A percentile compares a stretch with the other conserved stretches of the same genome.
phyloP scores from a whole-genome alignment of 2,888 invertebrate species.

The Pyrocoelia pectoralis region DNA sequence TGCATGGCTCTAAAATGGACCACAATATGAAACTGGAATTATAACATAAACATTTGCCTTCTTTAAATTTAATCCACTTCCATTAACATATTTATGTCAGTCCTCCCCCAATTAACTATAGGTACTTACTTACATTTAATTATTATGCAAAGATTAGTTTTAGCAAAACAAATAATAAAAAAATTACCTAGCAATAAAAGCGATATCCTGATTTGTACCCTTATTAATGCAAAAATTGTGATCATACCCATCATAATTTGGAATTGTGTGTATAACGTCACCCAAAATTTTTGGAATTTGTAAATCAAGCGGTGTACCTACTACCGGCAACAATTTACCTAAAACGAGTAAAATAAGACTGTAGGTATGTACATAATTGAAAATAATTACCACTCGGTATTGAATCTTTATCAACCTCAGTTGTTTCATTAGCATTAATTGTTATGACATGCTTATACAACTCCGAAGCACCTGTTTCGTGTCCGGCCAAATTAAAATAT shows the following conservation, averaged over 20 bases:
- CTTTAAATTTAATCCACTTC: too few species aligned
- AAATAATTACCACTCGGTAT: slow-evolving; percentile 72
- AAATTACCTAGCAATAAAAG: slow-evolving; percentile 69
- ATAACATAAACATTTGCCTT: too few species aligned
- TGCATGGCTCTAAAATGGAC: slow-evolving; percentile 66
- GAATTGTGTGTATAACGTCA: slow-evolving; percentile 71
- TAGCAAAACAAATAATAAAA: slow-evolving; percentile 2
- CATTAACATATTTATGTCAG: too few species aligned
- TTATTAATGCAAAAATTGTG: slow-evolving; percentile 81
- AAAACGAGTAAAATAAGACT: slow-evolving; percentile 39
- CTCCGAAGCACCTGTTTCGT: slow-evolving; percentile 72
- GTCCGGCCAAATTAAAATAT: slow-evolving; percentile 94
- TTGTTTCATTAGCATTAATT: slow-evolving; percentile 80
- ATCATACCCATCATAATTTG: slow-evolving; percentile 77
- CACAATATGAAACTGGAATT: too few species aligned
- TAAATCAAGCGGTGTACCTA: slow-evolving; percentile 78
- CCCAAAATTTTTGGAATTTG: slow-evolving; percentile 71
- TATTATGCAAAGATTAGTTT: too few species aligned
- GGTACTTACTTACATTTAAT: too few species aligned
- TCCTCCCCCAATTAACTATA: too few species aligned
- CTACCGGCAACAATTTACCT: slow-evolving; percentile 77
- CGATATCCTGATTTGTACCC: slow-evolving; percentile 64
- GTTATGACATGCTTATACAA: slow-evolving; percentile 74
- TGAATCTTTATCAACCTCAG: slow-evolving; percentile 73
- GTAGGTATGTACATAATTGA: slow-evolving; percentile 12